Base-by-base conservation (phyloP, 2,797 vertebrate genomes). In the Neosalanx taihuensis region DNA sequence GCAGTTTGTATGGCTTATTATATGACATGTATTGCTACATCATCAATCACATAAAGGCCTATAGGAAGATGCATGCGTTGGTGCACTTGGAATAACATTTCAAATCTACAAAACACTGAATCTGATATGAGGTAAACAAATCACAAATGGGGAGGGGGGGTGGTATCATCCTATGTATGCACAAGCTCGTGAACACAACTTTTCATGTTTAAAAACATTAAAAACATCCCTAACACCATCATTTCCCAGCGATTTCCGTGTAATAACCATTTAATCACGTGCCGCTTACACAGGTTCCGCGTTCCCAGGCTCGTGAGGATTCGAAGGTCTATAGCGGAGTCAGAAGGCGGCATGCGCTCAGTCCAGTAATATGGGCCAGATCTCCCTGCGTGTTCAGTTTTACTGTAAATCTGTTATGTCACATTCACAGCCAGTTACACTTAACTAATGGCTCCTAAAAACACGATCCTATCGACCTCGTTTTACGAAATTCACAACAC, bases 201-300 rank as follows among this genome's bases (percentile, higher is more conserved):
- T 46, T 12, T 12, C 9, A 46, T 12, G 7, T 46, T 46, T 46
- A 9, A 46, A 41, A 46, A 12, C 41, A 46, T 46, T 13, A 2
- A 13, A 46, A 46, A 46, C 41, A 46, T 46, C 41, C 69, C 65
- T 66, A 33, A 49, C 70, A 35, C 72, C 69, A 77, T 58, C 17
- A 56, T 56, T 56, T n/a, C 17, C 31, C 60, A 70, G 4, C 78
- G 63, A 81, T 86, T 89, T 89, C 85, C 84, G 82, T 81, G 81
- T 84, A 84, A 83, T 74, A 82, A 82, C 77, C 46, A 49, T 26
- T 62, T 74, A 9, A 71, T 46, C 71, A 18, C 69, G 74, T 64
- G 31, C n/a, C 51, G 51, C 5, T 56, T 46, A 46, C 26, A 3
- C 71, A 0, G 18, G 30, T 31, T 18, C 3, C 15, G 17, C 3